Evolutionary conservation across 2,888 invertebrate genomes (phyloP).

Genomic region (Aproaerema taeniolella): DNA sequence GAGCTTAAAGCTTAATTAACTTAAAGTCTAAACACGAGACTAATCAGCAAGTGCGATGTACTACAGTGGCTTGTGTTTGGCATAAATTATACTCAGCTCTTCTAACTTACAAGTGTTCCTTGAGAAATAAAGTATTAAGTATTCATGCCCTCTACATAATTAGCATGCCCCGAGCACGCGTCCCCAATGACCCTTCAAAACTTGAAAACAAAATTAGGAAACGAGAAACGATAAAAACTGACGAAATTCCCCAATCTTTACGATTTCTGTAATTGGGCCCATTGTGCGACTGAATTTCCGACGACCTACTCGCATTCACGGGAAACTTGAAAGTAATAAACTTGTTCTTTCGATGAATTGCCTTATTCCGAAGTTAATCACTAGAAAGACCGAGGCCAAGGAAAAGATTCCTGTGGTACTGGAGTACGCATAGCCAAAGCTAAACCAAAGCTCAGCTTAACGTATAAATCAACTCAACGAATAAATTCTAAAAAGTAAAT

Average conservation of each 20-base stretch:
- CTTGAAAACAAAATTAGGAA: conserved; percentile 32
- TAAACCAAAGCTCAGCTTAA: too few species aligned
- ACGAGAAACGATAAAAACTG: conserved; percentile 37
- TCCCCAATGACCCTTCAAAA: conserved; percentile 12
- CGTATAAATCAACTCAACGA: too few species aligned
- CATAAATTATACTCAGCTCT: conserved; percentile 1
- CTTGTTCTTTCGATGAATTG: conserved; percentile 62
- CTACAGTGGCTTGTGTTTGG: conserved; percentile 11
- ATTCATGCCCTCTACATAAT: conserved; percentile 13
- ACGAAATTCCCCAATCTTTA: conserved; percentile 41
- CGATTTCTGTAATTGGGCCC: conserved; percentile 56
- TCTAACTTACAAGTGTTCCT: neutral
- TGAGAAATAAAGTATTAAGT: conserved; percentile 8
- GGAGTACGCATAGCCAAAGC: too few species aligned
- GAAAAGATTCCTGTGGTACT: neutral
- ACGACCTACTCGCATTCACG: conserved; percentile 44
- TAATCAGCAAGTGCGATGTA: too few species aligned
- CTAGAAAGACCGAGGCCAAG: conserved; percentile 24
- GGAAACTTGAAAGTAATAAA: conserved; percentile 60
- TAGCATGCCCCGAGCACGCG: conserved; percentile 10
- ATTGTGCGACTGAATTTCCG: conserved; percentile 48
- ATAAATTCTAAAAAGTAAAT: too few species aligned
- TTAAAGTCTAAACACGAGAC: too few species aligned
- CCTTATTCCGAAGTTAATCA: conserved; percentile 60
- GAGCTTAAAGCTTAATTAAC: too few species aligned